phyloP scores from a whole-genome alignment of 1,140 invertebrate species.

The Zaprionus inermis region DNA sequence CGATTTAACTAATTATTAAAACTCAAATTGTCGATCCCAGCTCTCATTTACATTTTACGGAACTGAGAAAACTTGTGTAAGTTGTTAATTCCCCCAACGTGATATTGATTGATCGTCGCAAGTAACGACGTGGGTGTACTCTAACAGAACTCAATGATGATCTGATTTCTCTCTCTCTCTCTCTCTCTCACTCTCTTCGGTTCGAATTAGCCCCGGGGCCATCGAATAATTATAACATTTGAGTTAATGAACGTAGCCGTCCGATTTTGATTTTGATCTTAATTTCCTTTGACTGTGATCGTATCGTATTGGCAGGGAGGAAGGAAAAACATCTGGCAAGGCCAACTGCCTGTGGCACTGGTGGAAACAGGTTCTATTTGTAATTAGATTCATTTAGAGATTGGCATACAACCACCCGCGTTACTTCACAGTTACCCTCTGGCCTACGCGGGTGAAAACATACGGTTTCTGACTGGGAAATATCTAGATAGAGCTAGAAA shows the following conservation, averaged over 20 bases:
- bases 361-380: constrained; percentile 39
- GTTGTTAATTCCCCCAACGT: background rate
- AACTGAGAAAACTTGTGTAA: constrained; percentile 7
- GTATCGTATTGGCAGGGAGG: background rate
- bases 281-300: constrained; percentile 37
- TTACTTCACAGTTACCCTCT: background rate
- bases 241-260: constrained; percentile 10
- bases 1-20: background rate
- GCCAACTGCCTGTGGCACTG: constrained; percentile 23
- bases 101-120: constrained; percentile 2
- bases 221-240: constrained; percentile 18
- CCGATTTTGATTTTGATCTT: constrained; percentile 20
- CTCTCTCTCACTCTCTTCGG: background rate
- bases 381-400: constrained; percentile 45
- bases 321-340: constrained; percentile 22
- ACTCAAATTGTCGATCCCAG: constrained; percentile 5
- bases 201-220: background rate
- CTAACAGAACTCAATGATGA: background rate
- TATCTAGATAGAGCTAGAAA: constrained; percentile 31
- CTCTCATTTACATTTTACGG: background rate
- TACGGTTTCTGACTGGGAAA: constrained; percentile 2
- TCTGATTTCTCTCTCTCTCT: background rate
- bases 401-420: constrained; percentile 27
- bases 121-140: constrained; percentile 1
- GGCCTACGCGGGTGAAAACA: background rate